phyloP scores from a whole-genome alignment of 2,797 vertebrate genomes.

The Gymnoscopelus braueri region DNA sequence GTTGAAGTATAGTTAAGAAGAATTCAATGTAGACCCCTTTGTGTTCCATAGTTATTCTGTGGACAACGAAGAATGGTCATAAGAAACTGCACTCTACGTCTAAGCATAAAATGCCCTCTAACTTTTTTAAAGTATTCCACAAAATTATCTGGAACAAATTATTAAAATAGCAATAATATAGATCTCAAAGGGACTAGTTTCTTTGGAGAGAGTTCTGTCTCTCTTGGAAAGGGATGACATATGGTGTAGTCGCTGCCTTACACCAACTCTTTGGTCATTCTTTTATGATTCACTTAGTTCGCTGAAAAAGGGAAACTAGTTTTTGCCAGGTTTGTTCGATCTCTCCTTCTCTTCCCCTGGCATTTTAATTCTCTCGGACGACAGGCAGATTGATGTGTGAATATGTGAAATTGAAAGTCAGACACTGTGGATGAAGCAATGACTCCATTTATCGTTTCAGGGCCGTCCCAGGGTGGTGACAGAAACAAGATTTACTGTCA shows the following conservation, averaged over 20 bases:
- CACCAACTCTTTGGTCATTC: not conserved
- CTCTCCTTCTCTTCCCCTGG: not conserved
- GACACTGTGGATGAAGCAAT: slow-evolving; percentile 34
- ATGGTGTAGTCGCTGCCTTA: not conserved
- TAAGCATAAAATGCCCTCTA: too few species aligned
- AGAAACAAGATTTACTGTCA: slow-evolving; percentile 15
- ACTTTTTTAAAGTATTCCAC: too few species aligned
- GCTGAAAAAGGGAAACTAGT: not conserved
- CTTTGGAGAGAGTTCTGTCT: not conserved
- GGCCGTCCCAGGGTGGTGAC: slow-evolving; percentile 29
- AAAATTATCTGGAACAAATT: not conserved
- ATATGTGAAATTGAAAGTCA: slow-evolving; percentile 24
- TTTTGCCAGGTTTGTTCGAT: not conserved
- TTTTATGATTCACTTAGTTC: slow-evolving; percentile 12
- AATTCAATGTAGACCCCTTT: too few species aligned
- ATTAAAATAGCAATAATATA: not conserved
- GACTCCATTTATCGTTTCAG: slow-evolving; percentile 38
- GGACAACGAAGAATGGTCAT: too few species aligned
- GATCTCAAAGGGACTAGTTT: too few species aligned
- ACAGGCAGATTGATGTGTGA: slow-evolving; percentile 26
- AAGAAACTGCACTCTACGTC: too few species aligned
- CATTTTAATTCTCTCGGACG: slow-evolving; percentile 8
- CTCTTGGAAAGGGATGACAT: not conserved
- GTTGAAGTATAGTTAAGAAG: too few species aligned
- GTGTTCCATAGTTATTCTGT: too few species aligned